Evolutionary conservation across 1,140 invertebrate genomes (phyloP).

Genomic region (Zaprionus tsacasi): DNA sequence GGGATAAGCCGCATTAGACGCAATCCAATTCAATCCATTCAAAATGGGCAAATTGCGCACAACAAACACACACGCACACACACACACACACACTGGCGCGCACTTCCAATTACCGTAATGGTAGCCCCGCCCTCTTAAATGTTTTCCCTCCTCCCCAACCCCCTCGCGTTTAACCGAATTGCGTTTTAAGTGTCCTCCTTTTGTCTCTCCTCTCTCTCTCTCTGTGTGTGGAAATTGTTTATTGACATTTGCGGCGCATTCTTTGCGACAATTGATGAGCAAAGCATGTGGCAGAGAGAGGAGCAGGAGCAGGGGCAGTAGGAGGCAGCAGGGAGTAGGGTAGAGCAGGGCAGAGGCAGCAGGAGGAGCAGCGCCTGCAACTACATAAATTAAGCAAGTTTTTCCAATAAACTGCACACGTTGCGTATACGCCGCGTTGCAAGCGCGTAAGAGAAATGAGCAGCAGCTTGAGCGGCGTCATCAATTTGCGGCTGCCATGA

Average conservation of each 20-base stretch:
- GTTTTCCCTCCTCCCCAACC: constrained; percentile 3
- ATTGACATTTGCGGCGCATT: constrained; percentile 71
- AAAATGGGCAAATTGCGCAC: constrained; percentile 62
- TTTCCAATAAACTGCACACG: constrained; percentile 79
- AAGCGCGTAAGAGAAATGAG: constrained; percentile 21
- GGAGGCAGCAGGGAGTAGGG: too few relatives aligned
- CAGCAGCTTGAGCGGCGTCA: constrained; percentile 10
- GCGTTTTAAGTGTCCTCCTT: constrained; percentile 67
- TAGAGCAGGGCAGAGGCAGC: too few relatives aligned
- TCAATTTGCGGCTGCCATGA: constrained; percentile 28
- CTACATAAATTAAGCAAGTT: constrained; percentile 74
- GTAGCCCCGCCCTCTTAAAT: constrained; percentile 55
- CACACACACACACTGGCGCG: constrained; percentile 25
- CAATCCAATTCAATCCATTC: constrained; percentile 69
- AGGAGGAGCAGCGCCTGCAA: background rate
- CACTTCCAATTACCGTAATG: constrained; percentile 54
- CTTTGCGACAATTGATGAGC: constrained; percentile 73
- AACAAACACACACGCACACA: constrained; percentile 20
- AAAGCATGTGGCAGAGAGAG: constrained; percentile 35
- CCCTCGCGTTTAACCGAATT: constrained; percentile 70
- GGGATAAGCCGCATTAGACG: constrained; percentile 56
- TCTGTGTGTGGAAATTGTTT: constrained; percentile 71
- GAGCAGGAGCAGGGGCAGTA: too few relatives aligned
- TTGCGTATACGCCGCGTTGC: constrained; percentile 69
- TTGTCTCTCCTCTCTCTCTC: too few relatives aligned